Conservation (phyloP, 2,888 invertebrate genomes). For the Muscina levida region DNA sequence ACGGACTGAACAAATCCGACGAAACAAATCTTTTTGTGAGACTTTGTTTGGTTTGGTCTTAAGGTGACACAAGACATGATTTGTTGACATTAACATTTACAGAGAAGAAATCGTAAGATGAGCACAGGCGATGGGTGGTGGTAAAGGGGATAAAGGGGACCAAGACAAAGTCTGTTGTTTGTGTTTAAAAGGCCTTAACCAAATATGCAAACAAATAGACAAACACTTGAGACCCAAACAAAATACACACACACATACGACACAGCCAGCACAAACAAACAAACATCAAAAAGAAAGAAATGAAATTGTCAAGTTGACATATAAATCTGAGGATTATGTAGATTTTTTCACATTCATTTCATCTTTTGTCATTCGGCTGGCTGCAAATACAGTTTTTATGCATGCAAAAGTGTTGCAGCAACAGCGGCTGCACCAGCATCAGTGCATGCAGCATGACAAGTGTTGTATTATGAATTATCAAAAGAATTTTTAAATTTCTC, state of each 20-base stretch:
- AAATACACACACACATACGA: not conserved
- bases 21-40: conserved; percentile 2
- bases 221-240: conserved; percentile 2
- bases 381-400: conserved; percentile 19
- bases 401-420: conserved; percentile 32
- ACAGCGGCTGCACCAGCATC: not conserved
- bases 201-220: conserved; percentile 41
- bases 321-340: conserved; percentile 75
- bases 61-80: conserved; percentile 70
- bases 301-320: conserved; percentile 78
- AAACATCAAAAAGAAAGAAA: conserved; percentile 68
- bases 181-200: conserved; percentile 50
- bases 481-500: conserved; percentile 34
- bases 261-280: not conserved
- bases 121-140: too few relatives aligned
- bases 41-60: conserved; percentile 39
- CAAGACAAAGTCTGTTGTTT: conserved; percentile 3
- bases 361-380: conserved; percentile 1
- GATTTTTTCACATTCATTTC: conserved; percentile 67
- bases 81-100: conserved; percentile 69
- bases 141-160: not conserved
- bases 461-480: conserved; percentile 64
- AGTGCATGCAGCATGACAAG: conserved; percentile 59
- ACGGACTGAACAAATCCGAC: too few relatives aligned
- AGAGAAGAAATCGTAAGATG: too few relatives aligned